phyloP scores from a whole-genome alignment of 35 echinoderm and acorn worm species.

The Stichopus chloronotus region DNA sequence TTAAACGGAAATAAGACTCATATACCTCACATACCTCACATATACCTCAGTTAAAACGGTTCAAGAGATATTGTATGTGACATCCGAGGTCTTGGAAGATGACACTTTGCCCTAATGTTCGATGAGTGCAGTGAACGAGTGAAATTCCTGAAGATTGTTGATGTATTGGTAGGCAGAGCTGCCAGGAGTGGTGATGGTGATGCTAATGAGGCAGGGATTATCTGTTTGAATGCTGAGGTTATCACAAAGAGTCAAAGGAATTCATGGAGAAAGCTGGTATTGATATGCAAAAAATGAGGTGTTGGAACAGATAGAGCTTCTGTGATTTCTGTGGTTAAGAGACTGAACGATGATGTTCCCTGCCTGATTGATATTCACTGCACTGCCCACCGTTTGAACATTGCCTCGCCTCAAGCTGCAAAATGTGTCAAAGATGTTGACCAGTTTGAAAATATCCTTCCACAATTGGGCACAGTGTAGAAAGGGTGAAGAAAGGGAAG shows the following conservation, averaged over 20 bases:
- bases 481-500: conserved; percentile 55
- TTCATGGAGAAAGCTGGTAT: conserved; percentile 37
- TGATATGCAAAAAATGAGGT: conserved; percentile 43
- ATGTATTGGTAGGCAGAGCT: conserved; percentile 32
- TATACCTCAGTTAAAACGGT: conserved; percentile 33
- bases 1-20: no score
- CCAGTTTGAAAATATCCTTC: conserved; percentile 28
- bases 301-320: conserved; percentile 57
- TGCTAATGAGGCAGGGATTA: conserved; percentile 13
- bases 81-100: conserved; percentile 43
- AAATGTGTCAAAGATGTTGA: conserved; percentile 40
- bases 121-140: conserved; percentile 52
- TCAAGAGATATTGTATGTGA: conserved; percentile 59
- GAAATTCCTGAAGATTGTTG: conserved; percentile 56
- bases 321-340: conserved; percentile 61
- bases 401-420: conserved; percentile 52
- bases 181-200: conserved; percentile 10
- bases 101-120: conserved; percentile 51
- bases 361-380: conserved; percentile 51
- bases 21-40: no score
- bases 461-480: conserved; percentile 34
- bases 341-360: conserved; percentile 49
- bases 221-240: conserved; percentile 46
- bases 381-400: conserved; percentile 41
- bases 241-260: conserved; percentile 48